Base-by-base conservation (phyloP, 2,797 vertebrate species). In the Periophthalmus magnuspinnatus region DNA sequence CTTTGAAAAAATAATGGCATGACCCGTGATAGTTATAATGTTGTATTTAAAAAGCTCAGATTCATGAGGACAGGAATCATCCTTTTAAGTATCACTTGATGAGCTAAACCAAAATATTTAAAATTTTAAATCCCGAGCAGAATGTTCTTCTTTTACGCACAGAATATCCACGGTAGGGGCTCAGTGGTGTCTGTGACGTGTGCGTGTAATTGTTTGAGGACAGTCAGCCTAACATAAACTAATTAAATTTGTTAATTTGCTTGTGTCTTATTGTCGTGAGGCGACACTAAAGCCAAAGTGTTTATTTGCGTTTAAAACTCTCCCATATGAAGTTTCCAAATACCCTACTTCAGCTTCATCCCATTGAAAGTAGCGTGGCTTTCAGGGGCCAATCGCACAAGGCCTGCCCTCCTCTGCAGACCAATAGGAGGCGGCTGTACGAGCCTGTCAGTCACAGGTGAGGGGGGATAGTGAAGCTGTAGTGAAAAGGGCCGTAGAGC, bases 371-470 rank as follows among this genome's bases (percentile, higher is more conserved):
- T 78, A 67, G 24, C 83, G 63, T 88, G 88, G 89, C 66, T 86
- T 75, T 81, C 81, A 76, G 81, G 87, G 91, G 64, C 94, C 94
- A 93, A 94, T 86, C 75, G 57, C 14, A 68, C 65, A 71, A 66
- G 79, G 79, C 77, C 79, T 65, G 78, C 65, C 74, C 82, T 76
- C 38, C 34, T 41, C 19, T 61, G 6, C 24, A 21, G 74, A 65
- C 94, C 93, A 94, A 93, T 94, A 10, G 87, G 85, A 84, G 70
- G 8, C n/a, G 19, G 41, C 55, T 78, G 83, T 83, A 69, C 58
- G 79, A 69, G 86, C 78, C 92, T 93, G 95, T 94, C 94, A 90
- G 86, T 94, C 94, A 92, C 89, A 93, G 84, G 93, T 92, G 93
- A 95, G 93, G 93, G 90, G 91, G 92, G 91, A 90, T 85, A 81